Base-by-base conservation (phyloP, 2,888 invertebrate genomes). In the Drosophila heteroneura region DNA sequence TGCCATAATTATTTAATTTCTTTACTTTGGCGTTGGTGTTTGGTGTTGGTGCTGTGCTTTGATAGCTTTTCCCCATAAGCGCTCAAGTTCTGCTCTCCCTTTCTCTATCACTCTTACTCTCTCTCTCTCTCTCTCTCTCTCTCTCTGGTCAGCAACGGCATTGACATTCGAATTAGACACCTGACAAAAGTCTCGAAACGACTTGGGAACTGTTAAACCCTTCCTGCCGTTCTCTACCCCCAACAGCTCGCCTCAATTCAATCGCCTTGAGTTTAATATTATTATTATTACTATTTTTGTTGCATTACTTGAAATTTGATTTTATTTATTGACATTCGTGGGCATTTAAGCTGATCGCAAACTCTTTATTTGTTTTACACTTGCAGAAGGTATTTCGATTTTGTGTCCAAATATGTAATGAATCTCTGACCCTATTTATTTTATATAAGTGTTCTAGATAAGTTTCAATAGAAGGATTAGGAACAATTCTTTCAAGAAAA, bases 151-250 rank as follows among this genome's bases (percentile, higher is more conserved):
- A n/a, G 70, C 37, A 70, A 44, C 76, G 87, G 74, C 89, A 90
- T 89, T 88, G 89, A 89, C 91, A 90, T 90, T 88, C 81, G 89
- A 90, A 90, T 86, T 78, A 79, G 87, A 90, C 87, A 88, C 91
- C 87, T 90, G 85, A 90, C 85, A 88, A 76, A 57, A 56, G 68
- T 71, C 73, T n/a, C n/a, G 28, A 49, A 70, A 66, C 69, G 78
- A 67, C 72, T 53, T 56, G 60, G 60, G 47, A 69, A 39, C 72
- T 82, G 67, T 72, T 74, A 77, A 26, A n/a, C 56, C 14, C 32
- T 30, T 7, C 2, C 22, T n/a, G 32, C 35, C 30, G 16, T 33
- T 28, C 60, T 35, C 44, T 63, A 30, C 28, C 5, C 51, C 28
- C 30, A 47, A 14, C 30, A 19, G 0, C 14, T 49, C 3, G 14